Evolutionary conservation across 2,797 vertebrate genomes (phyloP).

Genomic region (Enteromius unitaeniatus): DNA sequence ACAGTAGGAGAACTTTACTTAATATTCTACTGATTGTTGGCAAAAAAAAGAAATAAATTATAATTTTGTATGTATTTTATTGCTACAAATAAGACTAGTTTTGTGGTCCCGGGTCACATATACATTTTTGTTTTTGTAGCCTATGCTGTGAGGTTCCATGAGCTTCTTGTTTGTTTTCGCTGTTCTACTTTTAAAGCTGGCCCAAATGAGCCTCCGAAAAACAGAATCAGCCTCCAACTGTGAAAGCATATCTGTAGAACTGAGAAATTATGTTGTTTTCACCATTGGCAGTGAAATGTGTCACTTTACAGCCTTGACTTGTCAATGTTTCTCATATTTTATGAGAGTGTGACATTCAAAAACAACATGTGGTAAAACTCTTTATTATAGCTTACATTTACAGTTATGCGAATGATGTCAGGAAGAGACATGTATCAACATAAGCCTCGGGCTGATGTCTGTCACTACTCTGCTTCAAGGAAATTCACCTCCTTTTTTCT

Average conservation of each 20-base stretch:
- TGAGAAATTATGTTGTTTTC: slow-evolving; percentile 51
- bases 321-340: slow-evolving; percentile 50
- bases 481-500: background rate
- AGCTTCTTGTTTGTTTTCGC: slow-evolving; percentile 2
- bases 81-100: no score
- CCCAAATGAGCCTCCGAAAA: slow-evolving; percentile 19
- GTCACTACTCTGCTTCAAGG: slow-evolving; percentile 1
- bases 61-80: no score
- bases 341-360: slow-evolving; percentile 40
- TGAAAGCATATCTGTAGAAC: slow-evolving; percentile 39
- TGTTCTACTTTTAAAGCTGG: slow-evolving; percentile 14
- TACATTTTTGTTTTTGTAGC: background rate
- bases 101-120: background rate
- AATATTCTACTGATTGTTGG: no score
- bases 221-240: slow-evolving; percentile 13
- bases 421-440: slow-evolving; percentile 49
- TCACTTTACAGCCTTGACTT: slow-evolving; percentile 38
- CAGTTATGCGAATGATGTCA: slow-evolving; percentile 41
- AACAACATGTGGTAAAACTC: slow-evolving; percentile 39
- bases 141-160: background rate
- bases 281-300: slow-evolving; percentile 41
- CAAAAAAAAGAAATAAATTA: no score
- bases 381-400: slow-evolving; percentile 50
- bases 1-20: no score
- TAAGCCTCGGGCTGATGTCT: slow-evolving; percentile 20